Base-by-base conservation (phyloP, 2,888 invertebrate species). In the Caenorhabditis zanzibari region DNA sequence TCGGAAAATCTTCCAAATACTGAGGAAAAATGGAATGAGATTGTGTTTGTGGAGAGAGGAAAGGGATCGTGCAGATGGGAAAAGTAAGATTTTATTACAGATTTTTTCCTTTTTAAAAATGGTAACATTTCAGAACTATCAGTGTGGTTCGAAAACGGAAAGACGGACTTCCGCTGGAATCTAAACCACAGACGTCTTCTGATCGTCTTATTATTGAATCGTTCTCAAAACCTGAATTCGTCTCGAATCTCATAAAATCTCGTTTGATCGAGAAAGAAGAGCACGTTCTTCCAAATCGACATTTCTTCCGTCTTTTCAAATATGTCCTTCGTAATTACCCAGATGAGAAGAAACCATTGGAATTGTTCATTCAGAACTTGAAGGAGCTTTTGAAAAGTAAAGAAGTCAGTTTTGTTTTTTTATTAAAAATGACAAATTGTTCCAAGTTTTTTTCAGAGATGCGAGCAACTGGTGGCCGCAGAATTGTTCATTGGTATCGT, bases 401-500 rank as follows among this genome's bases (percentile, higher is more conserved):
- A 54, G 54, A 82, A 32, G 82, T 82, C 10, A 28, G 26, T 24
- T 63, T 54, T 63, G 7, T 19, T n/a, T 14, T 14, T 2, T 54
- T 52, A 9, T 10, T 9, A 49, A 28, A 14, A 38, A 35, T 28
- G 38, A 19, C 9, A 32, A 35, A 26, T 47, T 7, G n/a, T n/a
- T n/a, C n/a, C n/a, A n/a, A n/a, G n/a, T 38, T 16, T 10, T 7
- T 63, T 84, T 19, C 59, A 87, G 84, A 47, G 74, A 19, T 64
- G 80, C 16, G 66, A 79, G 26, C 87, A 88, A 58, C 61, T 81
- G 6, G 54, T 84, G 4, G 85, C 84, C 2, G 85, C 85, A 16
- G 88, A 87, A 47, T 12, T 88, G 3, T 88, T 88, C 41, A n/a
- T 82, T 19, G 86, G 84, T 32, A 76, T 88, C 22, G 85, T 59